Evolutionary conservation across 2,888 invertebrate species (phyloP), one percentile per base, ranked within the genome.

Genomic region (Drepana falcataria): DNA sequence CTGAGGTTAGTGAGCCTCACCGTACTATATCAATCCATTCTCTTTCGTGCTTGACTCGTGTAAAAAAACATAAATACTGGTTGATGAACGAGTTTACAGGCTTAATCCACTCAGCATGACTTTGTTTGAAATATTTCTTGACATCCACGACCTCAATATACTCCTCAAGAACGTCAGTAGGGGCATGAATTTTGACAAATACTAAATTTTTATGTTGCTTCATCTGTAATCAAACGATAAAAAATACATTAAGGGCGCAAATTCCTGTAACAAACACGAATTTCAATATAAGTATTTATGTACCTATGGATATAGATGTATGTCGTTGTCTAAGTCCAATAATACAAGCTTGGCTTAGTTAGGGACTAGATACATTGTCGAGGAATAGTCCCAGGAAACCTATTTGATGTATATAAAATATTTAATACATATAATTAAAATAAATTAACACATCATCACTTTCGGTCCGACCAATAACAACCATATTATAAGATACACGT

Each of bases 181-280:
- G 59, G 7, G 56, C 56, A 47, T 59, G 59, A 9, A 59, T 51
- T 51, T 59, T 59, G 2, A 56, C 53, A 48, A 59, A 59, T 4
- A 56, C 35, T 9, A 55, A 34, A 2, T 55, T n/a, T 35, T 41
- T 35, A 35, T 55, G 49, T 3, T 35, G 48, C 3, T 35, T 35
- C 48, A 55, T 52, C 55, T 55, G 40, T 33, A 40, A 49, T 0
- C 37, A 37, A 37, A 37, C 5, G 5, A 37, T 37, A 6, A 2
- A 48, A 6, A 3, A 21, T 21, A 2, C 2, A 21, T 47, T 7
- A 6, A 47, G 47, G 9, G 4, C 7, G 47, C 21, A 2, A 47
- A 47, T 2, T 47, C 21, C 5, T 21, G 41, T 41, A 41, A 4
- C 7, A 41, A 41, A 41, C 7, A 4, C 7, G 41, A 41, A 21